Conservation (phyloP, 2,113 vertebrate species). For the Narcine bancroftii region DNA sequence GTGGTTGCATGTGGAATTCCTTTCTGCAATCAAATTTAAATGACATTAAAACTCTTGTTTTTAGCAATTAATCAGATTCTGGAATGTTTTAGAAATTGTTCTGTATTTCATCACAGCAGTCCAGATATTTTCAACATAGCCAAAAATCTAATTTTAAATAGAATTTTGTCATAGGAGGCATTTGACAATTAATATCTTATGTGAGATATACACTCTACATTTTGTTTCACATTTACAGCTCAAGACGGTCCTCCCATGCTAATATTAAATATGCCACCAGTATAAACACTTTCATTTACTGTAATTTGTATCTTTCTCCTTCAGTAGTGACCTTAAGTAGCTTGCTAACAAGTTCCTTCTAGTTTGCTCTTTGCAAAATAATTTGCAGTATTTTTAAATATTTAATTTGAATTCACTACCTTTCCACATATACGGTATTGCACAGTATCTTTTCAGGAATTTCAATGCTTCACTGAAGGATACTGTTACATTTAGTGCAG, state of each 20-base stretch:
- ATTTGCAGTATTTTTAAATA: slow-evolving; percentile 9
- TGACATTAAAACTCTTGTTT: not conserved
- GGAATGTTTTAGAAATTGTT: not conserved
- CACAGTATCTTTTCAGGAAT: not conserved
- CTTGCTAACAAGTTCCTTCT: not conserved
- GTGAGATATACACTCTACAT: not conserved
- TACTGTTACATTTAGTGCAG: not conserved
- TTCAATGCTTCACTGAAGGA: not conserved
- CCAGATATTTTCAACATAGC: not conserved
- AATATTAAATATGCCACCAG: slow-evolving; percentile 19
- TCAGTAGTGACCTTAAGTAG: not conserved
- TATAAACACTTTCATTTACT: slow-evolving; percentile 11
- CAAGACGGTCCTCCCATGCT: not conserved
- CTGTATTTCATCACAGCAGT: not conserved
- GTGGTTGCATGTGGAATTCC: not conserved
- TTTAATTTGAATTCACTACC: slow-evolving; percentile 3
- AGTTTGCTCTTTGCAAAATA: not conserved
- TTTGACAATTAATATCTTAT: not conserved
- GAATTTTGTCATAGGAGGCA: not conserved
- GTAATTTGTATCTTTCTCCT: not conserved
- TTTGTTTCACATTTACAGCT: not conserved
- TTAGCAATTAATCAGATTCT: not conserved
- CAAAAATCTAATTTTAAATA: too few relatives aligned
- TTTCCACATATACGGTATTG: not conserved
- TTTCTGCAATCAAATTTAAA: not conserved